A percentile compares a stretch with the other conserved stretches of the same genome.
Conservation (phyloP, 2,797 vertebrate genomes). For the Eospalax fontanierii region DNA sequence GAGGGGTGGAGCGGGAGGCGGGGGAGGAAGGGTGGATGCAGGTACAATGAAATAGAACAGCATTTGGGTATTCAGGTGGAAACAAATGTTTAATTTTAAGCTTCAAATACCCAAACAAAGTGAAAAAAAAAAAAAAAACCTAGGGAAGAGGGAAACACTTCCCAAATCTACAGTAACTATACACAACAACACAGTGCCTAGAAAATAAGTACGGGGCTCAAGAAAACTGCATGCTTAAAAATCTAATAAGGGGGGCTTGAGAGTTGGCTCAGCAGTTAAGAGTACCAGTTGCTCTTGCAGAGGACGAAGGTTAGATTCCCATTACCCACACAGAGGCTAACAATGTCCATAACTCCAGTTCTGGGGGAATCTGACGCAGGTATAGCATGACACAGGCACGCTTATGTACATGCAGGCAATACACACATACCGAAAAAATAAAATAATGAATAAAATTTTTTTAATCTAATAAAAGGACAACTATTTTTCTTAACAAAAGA, state of each 20-base stretch:
- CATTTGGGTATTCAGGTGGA: not conserved
- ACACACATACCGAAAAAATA: too few species aligned
- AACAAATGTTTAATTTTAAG: not conserved
- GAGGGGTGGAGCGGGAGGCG: too few species aligned
- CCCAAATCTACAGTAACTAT: not conserved
- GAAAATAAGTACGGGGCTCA: slow-evolving; percentile 5
- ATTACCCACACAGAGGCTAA: too few species aligned
- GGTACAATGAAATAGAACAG: not conserved
- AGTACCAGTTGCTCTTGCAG: too few species aligned
- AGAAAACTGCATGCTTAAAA: not conserved
- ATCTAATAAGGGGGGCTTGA: too few species aligned
- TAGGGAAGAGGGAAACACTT: not conserved
- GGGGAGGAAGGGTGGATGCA: not conserved
- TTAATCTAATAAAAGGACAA: not conserved
- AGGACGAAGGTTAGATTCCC: too few species aligned
- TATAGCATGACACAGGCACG: too few species aligned
- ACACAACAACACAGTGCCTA: not conserved
- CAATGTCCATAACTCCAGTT: too few species aligned
- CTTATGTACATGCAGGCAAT: too few species aligned
- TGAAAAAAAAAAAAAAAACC: not conserved
- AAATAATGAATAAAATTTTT: too few species aligned
- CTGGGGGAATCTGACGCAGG: too few species aligned
- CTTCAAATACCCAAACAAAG: slow-evolving; percentile 34
- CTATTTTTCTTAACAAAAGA: slow-evolving; percentile 11
- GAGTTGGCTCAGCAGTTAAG: too few species aligned